Evolutionary conservation across 2,113 vertebrate species (phyloP).

Genomic region (Chlamydotis undulata): DNA sequence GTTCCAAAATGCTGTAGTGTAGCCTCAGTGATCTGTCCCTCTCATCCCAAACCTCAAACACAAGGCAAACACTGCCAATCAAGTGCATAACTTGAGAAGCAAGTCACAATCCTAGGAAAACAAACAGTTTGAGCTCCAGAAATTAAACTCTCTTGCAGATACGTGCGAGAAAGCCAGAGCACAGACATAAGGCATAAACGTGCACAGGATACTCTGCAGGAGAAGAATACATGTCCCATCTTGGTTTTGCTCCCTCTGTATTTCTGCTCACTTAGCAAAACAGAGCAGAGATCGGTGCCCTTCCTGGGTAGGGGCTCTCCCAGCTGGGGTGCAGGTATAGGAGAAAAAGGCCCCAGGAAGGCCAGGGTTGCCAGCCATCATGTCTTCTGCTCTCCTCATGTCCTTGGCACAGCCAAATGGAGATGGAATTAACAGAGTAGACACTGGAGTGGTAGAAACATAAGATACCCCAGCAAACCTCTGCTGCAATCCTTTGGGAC

Average conservation of each 20-base stretch:
- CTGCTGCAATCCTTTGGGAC: background rate
- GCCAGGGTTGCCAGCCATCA: background rate
- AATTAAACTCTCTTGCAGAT: background rate
- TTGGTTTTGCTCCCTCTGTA: background rate
- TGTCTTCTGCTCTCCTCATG: background rate
- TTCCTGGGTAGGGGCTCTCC: background rate
- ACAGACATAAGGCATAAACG: background rate
- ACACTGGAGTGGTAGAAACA: background rate
- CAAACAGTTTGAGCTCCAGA: background rate
- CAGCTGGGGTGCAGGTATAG: background rate
- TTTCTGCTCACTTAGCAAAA: background rate
- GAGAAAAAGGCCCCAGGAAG: background rate
- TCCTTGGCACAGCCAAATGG: background rate
- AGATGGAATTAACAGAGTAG: background rate
- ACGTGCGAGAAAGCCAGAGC: background rate
- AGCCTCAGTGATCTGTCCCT: background rate
- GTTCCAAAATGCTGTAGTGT: background rate
- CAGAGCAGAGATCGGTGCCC: background rate
- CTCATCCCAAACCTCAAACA: background rate
- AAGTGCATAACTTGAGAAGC: background rate
- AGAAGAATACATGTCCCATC: background rate
- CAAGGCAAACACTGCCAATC: background rate
- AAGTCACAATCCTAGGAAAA: background rate
- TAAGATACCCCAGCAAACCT: background rate
- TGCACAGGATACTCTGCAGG: accelerated